Evolutionary conservation across 1,140 invertebrate species (phyloP), one percentile per base, ranked within the genome.

Genomic region (Tetragnatha versicolor): DNA sequence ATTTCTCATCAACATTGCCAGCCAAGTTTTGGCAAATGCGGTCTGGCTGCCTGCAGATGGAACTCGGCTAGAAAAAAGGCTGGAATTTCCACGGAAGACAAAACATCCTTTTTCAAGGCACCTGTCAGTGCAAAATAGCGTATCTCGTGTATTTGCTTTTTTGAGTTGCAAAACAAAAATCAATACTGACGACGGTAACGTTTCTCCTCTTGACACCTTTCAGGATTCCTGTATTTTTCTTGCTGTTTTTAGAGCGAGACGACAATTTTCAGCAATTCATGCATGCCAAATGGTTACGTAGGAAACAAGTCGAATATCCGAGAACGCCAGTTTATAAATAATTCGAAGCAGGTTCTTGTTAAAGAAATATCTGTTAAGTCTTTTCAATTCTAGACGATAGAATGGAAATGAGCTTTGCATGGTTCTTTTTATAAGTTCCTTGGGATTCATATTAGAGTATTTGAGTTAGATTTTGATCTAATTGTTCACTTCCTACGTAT

Each of bases 1-100:
- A 77, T 77, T 77, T 77, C 73, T 77, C 73, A 77, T 77, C 73
- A 77, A 66, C 73, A 77, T 77, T 77, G 60, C 58, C 73, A 53
- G 60, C 22, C 33, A 63, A 77, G 61, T 65, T 77, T 66, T 61
- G 72, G 55, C 72, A 61, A 75, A 75, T 75, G 72, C 51, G 61
- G 73, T 77, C 66, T 60, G 35, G 25, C 58, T 45, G 27, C 45
- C 53, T 45, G 60, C 49, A 77, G 60, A 77, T 66, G 42, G 73
- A 77, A n/a, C n/a, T 77, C 73, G 53, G 60, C 42, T 42, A 39
- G 29, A 77, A 65, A 77, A 37, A 51, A 63, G 53, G 63, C 33
- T 14, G 42, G 12, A 75, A 63, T 73, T 58, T 73, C 61, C 55
- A 45, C 53, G 55, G 39, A 73, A 73, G 69, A 73, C 42, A 55